A percentile compares a stretch with the other conserved stretches of the same genome.
Evolutionary conservation across 2,797 vertebrate genomes (phyloP).

Genomic region (Amniataba percoides): DNA sequence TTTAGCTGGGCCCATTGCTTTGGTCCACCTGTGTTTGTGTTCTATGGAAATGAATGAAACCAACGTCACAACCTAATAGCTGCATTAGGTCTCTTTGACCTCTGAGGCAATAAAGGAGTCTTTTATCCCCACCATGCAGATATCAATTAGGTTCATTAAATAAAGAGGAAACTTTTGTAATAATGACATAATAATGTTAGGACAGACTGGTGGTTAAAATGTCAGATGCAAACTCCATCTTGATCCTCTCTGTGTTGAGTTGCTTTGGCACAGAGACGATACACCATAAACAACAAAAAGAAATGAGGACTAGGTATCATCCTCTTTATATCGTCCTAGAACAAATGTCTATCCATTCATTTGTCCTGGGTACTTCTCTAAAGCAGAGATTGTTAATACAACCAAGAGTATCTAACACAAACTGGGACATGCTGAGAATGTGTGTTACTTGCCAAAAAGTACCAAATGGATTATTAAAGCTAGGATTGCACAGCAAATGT

Average conservation of each 20-base stretch:
- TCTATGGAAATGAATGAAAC: slow-evolving; percentile 81
- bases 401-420: not conserved
- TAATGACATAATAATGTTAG: not conserved
- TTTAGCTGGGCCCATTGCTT: slow-evolving; percentile 99
- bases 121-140: not conserved
- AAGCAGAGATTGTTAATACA: not conserved
- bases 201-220: not conserved
- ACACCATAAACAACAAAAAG: not conserved
- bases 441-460: not conserved
- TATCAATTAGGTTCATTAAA: not conserved
- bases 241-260: not conserved
- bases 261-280: not conserved
- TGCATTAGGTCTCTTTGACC: not conserved
- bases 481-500: not conserved
- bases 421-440: not conserved
- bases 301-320: not conserved
- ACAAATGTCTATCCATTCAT: not conserved
- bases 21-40: slow-evolving; percentile 98
- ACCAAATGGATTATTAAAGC: not conserved
- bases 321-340: not conserved
- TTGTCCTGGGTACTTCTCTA: not conserved
- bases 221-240: not conserved
- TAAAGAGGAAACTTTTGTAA: not conserved
- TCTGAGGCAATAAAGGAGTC: not conserved
- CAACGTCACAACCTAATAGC: slow-evolving; percentile 3